These are phyloP conservation scores for Botia almorhae DNA, from an alignment of 2,797 vertebrate genomes.

Conservation along the genomic window DNA sequence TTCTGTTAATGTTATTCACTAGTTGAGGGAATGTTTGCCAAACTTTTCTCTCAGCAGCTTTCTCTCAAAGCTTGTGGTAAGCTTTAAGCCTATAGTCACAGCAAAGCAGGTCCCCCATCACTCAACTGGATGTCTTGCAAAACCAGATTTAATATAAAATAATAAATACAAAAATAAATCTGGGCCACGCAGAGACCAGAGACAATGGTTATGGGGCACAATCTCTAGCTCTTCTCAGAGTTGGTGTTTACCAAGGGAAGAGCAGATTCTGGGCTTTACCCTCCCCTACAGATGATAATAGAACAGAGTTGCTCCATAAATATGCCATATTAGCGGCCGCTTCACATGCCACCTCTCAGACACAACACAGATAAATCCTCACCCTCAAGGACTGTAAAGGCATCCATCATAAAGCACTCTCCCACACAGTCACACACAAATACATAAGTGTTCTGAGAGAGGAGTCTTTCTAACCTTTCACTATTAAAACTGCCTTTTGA, in stretches of 20 bases:
- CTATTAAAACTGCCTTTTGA: slow-evolving; percentile 47
- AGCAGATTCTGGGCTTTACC: slow-evolving; percentile 33
- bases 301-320: slow-evolving; percentile 64
- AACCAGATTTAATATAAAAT: not conserved
- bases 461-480: slow-evolving; percentile 41
- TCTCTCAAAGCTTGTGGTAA: not conserved
- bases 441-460: slow-evolving; percentile 16
- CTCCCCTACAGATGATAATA: slow-evolving; percentile 59
- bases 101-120: not conserved
- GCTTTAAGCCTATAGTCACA: slow-evolving; percentile 4
- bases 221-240: slow-evolving; percentile 7
- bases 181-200: not conserved
- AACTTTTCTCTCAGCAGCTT: slow-evolving; percentile 15
- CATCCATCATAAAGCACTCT: slow-evolving; percentile 46
- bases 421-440: slow-evolving; percentile 14
- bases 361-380: slow-evolving; percentile 68
- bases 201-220: not conserved
- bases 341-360: slow-evolving; percentile 52
- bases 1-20: slow-evolving; percentile 43
- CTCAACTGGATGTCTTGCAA: not conserved
- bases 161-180: not conserved
- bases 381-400: slow-evolving; percentile 49
- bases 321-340: slow-evolving; percentile 54
- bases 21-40: slow-evolving; percentile 34
- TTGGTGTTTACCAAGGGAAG: slow-evolving; percentile 43